These are phyloP conservation scores for Euthynnus affinis DNA, from an alignment of 2,797 vertebrate genomes.

Conservation along the genomic window DNA sequence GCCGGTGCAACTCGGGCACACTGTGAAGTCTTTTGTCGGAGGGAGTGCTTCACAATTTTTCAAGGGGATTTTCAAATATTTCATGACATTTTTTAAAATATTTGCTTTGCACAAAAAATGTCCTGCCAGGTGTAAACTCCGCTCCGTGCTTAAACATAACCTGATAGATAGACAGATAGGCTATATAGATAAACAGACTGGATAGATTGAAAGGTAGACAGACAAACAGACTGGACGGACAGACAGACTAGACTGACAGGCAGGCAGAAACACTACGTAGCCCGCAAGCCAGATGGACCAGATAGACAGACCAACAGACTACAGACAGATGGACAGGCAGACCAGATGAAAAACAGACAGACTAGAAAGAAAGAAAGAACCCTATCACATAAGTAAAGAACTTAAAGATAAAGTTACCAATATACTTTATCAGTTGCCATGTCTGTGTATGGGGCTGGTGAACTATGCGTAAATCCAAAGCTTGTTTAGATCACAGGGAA, in stretches of 20 bases:
- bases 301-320: neutral
- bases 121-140: neutral
- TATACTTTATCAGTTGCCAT: conserved; percentile 25
- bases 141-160: neutral
- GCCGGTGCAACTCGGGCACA: neutral
- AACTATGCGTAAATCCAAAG: conserved; percentile 11
- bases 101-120: neutral
- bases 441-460: conserved; percentile 2
- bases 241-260: neutral
- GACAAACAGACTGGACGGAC: too few relatives aligned
- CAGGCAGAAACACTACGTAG: too few relatives aligned
- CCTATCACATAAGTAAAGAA: neutral
- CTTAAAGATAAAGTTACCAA: neutral
- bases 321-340: too few relatives aligned
- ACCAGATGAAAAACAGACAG: neutral
- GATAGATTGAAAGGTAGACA: too few relatives aligned
- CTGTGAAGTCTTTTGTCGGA: neutral
- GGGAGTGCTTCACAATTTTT: neutral
- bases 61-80: neutral
- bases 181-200: neutral
- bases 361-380: neutral
- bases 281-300: too few relatives aligned
- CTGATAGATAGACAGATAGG: neutral
- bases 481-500: conserved; percentile 14
- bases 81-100: neutral